Conservation (phyloP, 64 coral and sea anemone genomes). For the Hydrozoanthus tunicans region DNA sequence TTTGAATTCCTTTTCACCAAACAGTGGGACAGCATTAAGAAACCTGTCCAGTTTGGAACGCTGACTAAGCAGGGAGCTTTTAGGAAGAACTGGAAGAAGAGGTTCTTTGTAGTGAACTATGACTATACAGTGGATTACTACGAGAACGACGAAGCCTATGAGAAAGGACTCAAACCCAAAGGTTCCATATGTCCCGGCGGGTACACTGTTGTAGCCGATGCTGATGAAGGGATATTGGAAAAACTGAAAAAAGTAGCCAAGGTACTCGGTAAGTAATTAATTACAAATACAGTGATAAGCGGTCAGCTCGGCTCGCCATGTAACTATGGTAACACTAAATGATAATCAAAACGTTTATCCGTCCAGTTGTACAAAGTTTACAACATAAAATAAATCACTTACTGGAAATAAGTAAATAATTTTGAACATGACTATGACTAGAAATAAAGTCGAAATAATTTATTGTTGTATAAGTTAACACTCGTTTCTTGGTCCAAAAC, state of each 20-base stretch:
- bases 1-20: not conserved
- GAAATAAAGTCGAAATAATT: too few relatives aligned
- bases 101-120: slow-evolving; percentile 90
- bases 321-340: too few relatives aligned
- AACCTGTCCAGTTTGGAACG: slow-evolving; percentile 81
- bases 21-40: slow-evolving; percentile 78
- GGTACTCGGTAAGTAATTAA: slow-evolving; percentile 59
- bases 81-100: slow-evolving; percentile 91
- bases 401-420: not conserved
- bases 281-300: too few relatives aligned
- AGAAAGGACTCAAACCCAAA: slow-evolving; percentile 91
- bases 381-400: not conserved
- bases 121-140: slow-evolving; percentile 88
- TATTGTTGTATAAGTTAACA: too few relatives aligned
- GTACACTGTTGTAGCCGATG: slow-evolving; percentile 70
- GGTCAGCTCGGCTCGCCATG: too few relatives aligned
- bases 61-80: slow-evolving; percentile 89
- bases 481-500: too few relatives aligned
- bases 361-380: not conserved
- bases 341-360: too few relatives aligned
- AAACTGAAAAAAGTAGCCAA: slow-evolving; percentile 80
- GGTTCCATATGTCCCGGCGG: slow-evolving; percentile 85
- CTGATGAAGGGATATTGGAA: slow-evolving; percentile 60
- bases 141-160: slow-evolving; percentile 91
- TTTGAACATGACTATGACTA: too few relatives aligned